Evolutionary conservation across 2,888 invertebrate species (phyloP), one percentile per base, ranked within the genome.

Genomic region (Chromoteleia sp.): DNA sequence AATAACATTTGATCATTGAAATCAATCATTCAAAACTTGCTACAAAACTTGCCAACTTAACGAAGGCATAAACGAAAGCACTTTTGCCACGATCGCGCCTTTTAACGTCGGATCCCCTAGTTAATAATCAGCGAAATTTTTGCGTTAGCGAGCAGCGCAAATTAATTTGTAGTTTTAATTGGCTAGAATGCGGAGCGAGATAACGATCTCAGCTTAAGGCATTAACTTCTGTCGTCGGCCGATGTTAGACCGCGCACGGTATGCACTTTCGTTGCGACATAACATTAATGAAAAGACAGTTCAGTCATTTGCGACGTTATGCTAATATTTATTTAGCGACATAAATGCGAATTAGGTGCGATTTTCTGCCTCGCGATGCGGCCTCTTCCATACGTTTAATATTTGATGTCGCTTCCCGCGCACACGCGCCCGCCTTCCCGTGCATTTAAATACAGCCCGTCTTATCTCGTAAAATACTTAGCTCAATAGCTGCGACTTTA

Each of bases 91-190:
- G 21, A 45, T 21, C 21, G 21, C 39, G 70, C 48, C 39, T 58
- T 43, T 39, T 30, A 73, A 61, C 25, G 73, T 54, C 30, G 54
- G 39, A 59, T 61, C 33, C 52, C 33, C 19, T 4, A 39, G 33
- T 43, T 76, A 68, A 76, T 76, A 68, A 52, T 14, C 68, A 12
- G 43, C 68, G 48, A 58, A 68, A 59, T 76, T 76, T 68, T 58
- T 74, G 36, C 33, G 17, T 45, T 39, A 12, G 41, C 50, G n/a
- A 48, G 56, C 65, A 36, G 67, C 39, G 63, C 59, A 70, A 76
- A 81, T 81, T 61, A 81, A 81, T 77, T 68, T 67, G 73, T 68
- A 74, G 59, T 74, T 81, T 73, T 81, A 81, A 81, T 81, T 81
- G 81, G 76, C 76, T 81, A 67, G 81, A 76, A 74, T 68, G 45